These are phyloP conservation scores for Hypomesus transpacificus DNA, from an alignment of 2,113 vertebrate species.

Conservation along the genomic window DNA sequence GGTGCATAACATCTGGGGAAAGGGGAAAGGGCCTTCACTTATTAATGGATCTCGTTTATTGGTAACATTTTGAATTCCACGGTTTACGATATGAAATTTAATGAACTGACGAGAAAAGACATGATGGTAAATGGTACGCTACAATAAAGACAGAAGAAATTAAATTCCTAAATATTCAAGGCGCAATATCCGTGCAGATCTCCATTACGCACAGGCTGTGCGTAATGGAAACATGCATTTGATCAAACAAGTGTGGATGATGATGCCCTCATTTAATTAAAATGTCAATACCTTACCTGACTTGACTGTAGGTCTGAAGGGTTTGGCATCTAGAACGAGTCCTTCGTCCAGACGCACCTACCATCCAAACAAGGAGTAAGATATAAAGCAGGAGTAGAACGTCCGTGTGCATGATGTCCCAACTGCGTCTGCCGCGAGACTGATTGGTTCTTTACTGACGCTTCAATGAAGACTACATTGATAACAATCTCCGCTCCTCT, in stretches of 20 bases:
- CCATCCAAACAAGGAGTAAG: slow-evolving; percentile 74
- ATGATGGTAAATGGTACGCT: no score
- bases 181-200: no score
- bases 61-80: no score
- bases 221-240: no score
- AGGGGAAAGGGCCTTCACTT: no score
- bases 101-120: no score
- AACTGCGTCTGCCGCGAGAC: slow-evolving; percentile 7
- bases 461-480: slow-evolving; percentile 56
- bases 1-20: no score
- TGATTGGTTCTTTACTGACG: slow-evolving; percentile 22
- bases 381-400: slow-evolving; percentile 73
- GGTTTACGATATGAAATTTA: no score
- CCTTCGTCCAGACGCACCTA: slow-evolving; percentile 68
- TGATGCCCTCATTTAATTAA: background rate
- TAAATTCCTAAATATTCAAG: no score
- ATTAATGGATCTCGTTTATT: no score
- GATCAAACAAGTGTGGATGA: background rate
- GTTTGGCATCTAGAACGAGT: slow-evolving; percentile 61
- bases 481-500: background rate
- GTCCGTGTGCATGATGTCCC: slow-evolving; percentile 76
- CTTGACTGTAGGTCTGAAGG: slow-evolving; percentile 72
- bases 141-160: no score
- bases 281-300: slow-evolving; percentile 72
- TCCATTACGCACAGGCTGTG: no score